Evolutionary conservation across 2,797 vertebrate genomes (phyloP).

Genomic region (Danio choprae): DNA sequence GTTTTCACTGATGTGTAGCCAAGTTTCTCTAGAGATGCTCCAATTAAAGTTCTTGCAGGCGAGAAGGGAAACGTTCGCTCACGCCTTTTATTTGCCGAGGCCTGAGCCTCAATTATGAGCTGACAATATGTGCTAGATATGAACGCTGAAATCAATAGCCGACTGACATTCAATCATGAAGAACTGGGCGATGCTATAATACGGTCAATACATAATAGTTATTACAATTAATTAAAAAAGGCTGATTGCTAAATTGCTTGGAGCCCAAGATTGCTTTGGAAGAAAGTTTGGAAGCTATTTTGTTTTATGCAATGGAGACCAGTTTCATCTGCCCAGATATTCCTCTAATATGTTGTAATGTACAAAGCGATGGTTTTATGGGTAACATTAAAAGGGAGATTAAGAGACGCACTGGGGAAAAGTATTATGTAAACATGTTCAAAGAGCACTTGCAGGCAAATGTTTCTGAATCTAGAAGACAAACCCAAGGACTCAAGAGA

Average conservation of each 20-base stretch:
- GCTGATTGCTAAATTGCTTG: slow-evolving; percentile 15
- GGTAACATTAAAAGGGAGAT: not conserved
- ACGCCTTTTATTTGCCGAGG: slow-evolving; percentile 29
- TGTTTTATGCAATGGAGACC: not conserved
- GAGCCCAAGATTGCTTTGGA: not conserved
- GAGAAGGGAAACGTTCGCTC: slow-evolving; percentile 59
- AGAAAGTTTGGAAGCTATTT: not conserved
- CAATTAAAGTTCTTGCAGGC: slow-evolving; percentile 73
- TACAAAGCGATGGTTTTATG: slow-evolving; percentile 25
- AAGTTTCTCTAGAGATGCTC: slow-evolving; percentile 68
- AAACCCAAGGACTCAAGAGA: not conserved
- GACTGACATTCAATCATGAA: slow-evolving; percentile 20
- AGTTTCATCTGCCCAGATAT: not conserved
- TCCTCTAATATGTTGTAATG: slow-evolving; percentile 8
- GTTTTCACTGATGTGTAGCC: slow-evolving; percentile 69
- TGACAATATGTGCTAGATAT: slow-evolving; percentile 36
- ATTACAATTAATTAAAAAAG: slow-evolving; percentile 31
- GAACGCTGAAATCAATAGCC: slow-evolving; percentile 22
- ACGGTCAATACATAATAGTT: slow-evolving; percentile 6
- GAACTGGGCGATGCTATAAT: not conserved
- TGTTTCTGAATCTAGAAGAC: not conserved
- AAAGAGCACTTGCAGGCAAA: slow-evolving; percentile 4
- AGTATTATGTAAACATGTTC: slow-evolving; percentile 10
- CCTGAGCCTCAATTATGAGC: slow-evolving; percentile 38
- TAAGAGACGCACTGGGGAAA: slow-evolving; percentile 7